Conservation (phyloP, 2,113 vertebrate species). For the Sylvia atricapilla region DNA sequence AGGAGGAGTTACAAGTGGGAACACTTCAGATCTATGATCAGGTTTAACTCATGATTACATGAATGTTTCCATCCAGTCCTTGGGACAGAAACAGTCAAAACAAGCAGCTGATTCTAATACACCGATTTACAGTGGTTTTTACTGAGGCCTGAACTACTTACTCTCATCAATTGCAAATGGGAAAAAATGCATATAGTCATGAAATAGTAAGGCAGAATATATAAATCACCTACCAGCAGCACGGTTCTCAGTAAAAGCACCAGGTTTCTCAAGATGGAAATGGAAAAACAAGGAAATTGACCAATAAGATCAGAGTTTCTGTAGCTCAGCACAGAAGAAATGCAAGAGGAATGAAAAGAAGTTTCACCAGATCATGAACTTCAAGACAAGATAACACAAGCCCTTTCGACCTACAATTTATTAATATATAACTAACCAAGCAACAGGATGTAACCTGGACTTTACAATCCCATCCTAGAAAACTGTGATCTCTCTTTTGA, state of each 20-base stretch:
- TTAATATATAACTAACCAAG: conserved; percentile 53
- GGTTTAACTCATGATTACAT: background rate
- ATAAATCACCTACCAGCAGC: background rate
- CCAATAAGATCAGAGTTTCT: background rate
- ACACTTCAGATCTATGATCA: background rate
- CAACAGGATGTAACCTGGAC: background rate
- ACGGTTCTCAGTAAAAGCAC: background rate
- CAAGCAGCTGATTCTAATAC: background rate
- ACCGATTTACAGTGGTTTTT: background rate
- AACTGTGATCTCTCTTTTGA: background rate
- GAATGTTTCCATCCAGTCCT: background rate
- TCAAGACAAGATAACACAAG: background rate
- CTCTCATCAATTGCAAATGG: background rate
- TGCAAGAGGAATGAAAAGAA: background rate
- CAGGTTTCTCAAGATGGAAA: background rate
- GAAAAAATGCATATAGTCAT: background rate
- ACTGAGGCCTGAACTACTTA: background rate
- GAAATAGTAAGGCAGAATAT: background rate
- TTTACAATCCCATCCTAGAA: background rate
- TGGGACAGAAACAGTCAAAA: background rate
- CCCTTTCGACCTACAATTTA: conserved; percentile 36
- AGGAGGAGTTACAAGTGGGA: background rate
- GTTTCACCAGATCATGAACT: background rate
- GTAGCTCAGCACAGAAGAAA: background rate
- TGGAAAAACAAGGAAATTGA: background rate